Percentiles rank a stretch among this genome's conserved stretches.
phyloP scores from a whole-genome alignment of 2,797 vertebrate genomes.

The Poecilia wingei region DNA sequence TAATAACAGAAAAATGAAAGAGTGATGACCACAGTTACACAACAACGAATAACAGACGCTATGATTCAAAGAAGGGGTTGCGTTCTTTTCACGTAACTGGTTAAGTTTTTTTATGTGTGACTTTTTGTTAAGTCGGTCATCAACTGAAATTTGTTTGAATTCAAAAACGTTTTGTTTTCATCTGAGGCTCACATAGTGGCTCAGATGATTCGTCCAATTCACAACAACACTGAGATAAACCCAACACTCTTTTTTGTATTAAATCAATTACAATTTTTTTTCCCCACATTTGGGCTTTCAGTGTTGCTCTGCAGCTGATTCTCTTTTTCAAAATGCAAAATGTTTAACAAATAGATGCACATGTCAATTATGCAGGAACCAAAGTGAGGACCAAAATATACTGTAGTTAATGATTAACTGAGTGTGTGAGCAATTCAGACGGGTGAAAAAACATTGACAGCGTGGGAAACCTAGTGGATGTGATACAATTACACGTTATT shows the following conservation, averaged over 20 bases:
- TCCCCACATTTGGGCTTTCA: background rate
- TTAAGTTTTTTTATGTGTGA: background rate
- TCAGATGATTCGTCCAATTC: background rate
- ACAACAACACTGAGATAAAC: background rate
- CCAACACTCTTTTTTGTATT: background rate
- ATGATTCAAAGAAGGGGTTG: background rate
- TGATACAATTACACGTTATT: background rate
- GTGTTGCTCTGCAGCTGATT: background rate
- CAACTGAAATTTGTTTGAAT: background rate
- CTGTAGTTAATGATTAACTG: background rate
- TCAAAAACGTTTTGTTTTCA: background rate
- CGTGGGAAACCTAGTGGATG: background rate
- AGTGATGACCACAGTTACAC: background rate
- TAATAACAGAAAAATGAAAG: background rate
- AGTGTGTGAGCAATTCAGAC: background rate
- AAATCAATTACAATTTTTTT: background rate
- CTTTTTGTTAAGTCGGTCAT: background rate
- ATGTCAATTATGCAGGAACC: background rate
- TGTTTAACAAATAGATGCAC: background rate
- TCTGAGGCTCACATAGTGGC: background rate
- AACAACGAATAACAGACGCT: background rate
- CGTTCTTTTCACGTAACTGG: background rate
- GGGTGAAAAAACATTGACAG: background rate
- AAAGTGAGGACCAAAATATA: background rate
- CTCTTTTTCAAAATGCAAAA: background rate